Conservation (phyloP, 2,888 invertebrate species). For the Eilema depressum region DNA sequence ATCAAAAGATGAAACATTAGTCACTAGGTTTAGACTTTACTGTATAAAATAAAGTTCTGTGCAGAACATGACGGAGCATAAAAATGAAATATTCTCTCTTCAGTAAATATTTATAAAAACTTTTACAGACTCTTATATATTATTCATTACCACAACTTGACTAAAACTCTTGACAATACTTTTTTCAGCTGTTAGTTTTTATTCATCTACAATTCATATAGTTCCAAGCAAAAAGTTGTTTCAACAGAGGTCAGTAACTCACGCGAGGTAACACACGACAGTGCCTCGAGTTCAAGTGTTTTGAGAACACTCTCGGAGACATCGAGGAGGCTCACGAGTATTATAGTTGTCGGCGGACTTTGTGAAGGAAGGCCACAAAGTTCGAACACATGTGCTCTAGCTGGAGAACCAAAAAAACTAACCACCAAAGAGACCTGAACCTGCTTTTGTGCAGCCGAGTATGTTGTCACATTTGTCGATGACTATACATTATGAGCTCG, state of each 20-base stretch:
- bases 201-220: background rate
- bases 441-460: too few relatives aligned
- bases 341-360: background rate
- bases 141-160: conserved; percentile 1
- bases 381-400: too few relatives aligned
- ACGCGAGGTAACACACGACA: background rate
- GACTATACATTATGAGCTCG: too few relatives aligned
- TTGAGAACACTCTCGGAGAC: background rate
- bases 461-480: too few relatives aligned
- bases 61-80: background rate
- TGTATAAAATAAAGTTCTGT: background rate
- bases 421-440: too few relatives aligned
- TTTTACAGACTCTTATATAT: background rate
- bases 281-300: background rate
- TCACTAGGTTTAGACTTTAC: background rate
- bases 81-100: background rate
- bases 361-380: too few relatives aligned
- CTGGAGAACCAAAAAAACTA: too few relatives aligned
- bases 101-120: background rate
- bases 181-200: background rate
- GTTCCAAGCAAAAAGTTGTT: conserved; percentile 9
- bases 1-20: background rate
- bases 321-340: background rate
- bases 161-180: conserved; percentile 1
- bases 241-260: conserved; percentile 1